Conservation (phyloP, 1,140 invertebrate species). For the Ooceraea biroi region DNA sequence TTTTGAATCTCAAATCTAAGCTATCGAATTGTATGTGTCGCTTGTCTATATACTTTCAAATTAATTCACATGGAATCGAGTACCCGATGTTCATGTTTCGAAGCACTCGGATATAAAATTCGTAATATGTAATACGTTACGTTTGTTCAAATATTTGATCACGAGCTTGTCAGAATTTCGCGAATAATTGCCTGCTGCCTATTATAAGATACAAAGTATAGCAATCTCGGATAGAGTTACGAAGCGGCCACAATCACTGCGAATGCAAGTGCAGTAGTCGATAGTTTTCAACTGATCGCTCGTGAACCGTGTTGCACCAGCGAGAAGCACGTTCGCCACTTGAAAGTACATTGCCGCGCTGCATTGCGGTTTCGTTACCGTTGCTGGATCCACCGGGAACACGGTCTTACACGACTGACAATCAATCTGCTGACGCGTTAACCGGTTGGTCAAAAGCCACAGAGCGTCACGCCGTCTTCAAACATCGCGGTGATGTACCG, state of each 20-base stretch:
- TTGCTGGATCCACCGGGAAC: conserved; percentile 18
- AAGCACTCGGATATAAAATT: no score
- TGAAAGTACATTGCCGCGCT: not conserved
- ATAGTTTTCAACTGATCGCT: conserved; percentile 11
- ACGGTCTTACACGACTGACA: conserved; percentile 38
- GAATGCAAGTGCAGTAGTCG: not conserved
- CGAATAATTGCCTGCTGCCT: not conserved
- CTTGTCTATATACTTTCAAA: no score
- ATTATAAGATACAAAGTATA: not conserved
- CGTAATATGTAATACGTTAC: no score
- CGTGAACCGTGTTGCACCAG: not conserved
- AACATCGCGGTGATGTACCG: not conserved
- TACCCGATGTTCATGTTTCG: no score
- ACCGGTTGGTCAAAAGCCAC: not conserved
- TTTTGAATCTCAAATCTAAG: no score
- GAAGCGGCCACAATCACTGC: not conserved
- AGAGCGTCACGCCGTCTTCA: not conserved
- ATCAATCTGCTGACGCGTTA: conserved; percentile 37
- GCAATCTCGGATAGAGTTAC: not conserved
- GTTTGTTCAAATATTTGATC: no score
- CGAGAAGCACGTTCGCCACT: conserved; percentile 16
- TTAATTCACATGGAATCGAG: no score
- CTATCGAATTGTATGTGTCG: no score
- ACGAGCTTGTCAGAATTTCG: not conserved
- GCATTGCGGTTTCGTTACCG: conserved; percentile 39